Base-by-base conservation (phyloP, 1,140 invertebrate genomes). In the Bombus balteatus region DNA sequence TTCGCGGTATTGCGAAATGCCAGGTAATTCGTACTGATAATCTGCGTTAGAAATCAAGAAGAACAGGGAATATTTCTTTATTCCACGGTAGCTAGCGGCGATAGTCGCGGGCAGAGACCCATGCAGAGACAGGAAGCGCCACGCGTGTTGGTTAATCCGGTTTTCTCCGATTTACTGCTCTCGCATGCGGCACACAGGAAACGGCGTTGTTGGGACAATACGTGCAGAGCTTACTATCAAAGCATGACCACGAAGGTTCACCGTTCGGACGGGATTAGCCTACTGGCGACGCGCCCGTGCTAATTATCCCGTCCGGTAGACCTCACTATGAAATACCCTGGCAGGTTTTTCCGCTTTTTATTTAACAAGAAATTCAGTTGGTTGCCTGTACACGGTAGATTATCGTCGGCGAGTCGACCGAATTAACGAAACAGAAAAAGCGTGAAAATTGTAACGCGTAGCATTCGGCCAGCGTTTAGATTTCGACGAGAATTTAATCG, bases 91-190 rank as follows among this genome's bases (percentile, higher is more conserved):
- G n/a, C 25, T 34, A 18, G 32, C 12, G 34, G 37, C 28, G 59
- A 66, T 65, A 34, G 77, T 68, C 10, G 41, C 32, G 2, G 25
- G 2, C 18, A 37, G 13, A 39, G 47, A 53, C 6, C 18, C 1
- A 6, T 9, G 5, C 10, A n/a, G 39, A 47, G 65, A 25, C 34
- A 25, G 53, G 22, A 47, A 41, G 6, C 53, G 12, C 37, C 28
- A 39, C 59, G 66, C 65, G 73, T 75, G 81, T 83, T 59, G 75
- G 82, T 84, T 84, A 84, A 84, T 84, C 66, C 66, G 82, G 82
- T 84, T 84, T 84, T 62, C 82, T 57, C 47, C 66, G 53, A 84
- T 84, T 84, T 84, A 84, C 82, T 77, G 65, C 43, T 70, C 81
- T 76, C 47, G 73, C 82, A 83, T 77, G 74, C 74, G 74, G n/a